Conservation (phyloP, 2,797 vertebrate genomes). For the Sebastes trivittatus region DNA sequence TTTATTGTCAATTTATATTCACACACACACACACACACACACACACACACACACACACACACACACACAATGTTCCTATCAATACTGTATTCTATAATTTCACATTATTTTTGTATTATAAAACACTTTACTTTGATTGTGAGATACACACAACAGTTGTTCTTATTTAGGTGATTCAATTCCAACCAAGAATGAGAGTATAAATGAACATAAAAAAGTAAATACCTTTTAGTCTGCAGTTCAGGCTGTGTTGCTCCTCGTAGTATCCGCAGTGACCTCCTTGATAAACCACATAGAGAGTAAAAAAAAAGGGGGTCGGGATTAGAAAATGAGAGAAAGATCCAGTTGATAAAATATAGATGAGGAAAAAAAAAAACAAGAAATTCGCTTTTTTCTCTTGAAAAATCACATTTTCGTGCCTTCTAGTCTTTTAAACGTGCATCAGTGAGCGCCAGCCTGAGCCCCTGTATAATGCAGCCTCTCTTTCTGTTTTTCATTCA, state of each 20-base stretch:
- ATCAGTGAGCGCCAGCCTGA: constrained; percentile 45
- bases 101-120: background rate
- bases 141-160: background rate
- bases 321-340: constrained; percentile 46
- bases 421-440: constrained; percentile 49
- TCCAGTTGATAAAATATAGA: constrained; percentile 60
- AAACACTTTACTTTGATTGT: constrained; percentile 20
- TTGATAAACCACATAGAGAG: constrained; percentile 62
- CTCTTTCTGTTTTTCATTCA: constrained; percentile 58
- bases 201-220: constrained; percentile 28
- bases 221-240: constrained; percentile 69
- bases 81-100: background rate
- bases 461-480: constrained; percentile 58
- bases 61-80: background rate
- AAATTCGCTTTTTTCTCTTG: constrained; percentile 40
- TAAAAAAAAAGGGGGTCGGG: constrained; percentile 13
- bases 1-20: background rate
- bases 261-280: constrained; percentile 70
- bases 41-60: background rate
- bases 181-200: background rate
- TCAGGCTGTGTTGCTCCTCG: constrained; percentile 49
- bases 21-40: background rate
- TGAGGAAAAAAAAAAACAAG: constrained; percentile 45
- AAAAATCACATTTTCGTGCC: constrained; percentile 67
- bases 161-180: background rate